Conservation (phyloP, 1,140 invertebrate genomes). For the Caenorhabditis briggsae region DNA sequence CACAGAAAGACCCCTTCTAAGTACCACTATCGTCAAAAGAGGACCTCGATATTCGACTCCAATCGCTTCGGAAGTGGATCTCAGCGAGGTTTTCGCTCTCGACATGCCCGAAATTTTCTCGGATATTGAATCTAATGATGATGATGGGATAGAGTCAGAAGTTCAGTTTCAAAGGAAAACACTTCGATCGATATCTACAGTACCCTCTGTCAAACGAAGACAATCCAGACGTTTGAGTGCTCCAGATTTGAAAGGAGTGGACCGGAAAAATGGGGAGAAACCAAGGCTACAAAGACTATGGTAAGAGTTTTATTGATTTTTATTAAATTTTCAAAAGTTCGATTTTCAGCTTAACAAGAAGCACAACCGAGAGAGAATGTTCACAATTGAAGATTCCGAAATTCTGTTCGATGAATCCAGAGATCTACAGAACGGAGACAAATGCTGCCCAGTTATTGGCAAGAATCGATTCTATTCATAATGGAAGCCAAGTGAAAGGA, state of each 20-base stretch:
- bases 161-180: neutral
- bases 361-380: neutral
- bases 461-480: too few relatives aligned
- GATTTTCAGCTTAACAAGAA: neutral
- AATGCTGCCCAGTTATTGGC: too few relatives aligned
- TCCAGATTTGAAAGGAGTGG: neutral
- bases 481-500: too few relatives aligned
- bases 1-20: too few relatives aligned
- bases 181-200: neutral
- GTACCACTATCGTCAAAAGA: too few relatives aligned
- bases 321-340: neutral
- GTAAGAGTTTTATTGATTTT: neutral
- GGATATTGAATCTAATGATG: neutral
- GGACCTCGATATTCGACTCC: too few relatives aligned
- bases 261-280: neutral
- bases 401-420: too few relatives aligned
- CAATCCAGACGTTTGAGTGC: neutral
- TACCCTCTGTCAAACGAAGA: neutral
- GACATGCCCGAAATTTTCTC: neutral
- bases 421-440: too few relatives aligned
- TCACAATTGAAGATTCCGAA: neutral
- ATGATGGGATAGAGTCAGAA: neutral
- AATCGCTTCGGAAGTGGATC: too few relatives aligned
- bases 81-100: too few relatives aligned
- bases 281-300: neutral